phyloP scores from a whole-genome alignment of 2,888 invertebrate genomes.

The Eristalis arbustorum region DNA sequence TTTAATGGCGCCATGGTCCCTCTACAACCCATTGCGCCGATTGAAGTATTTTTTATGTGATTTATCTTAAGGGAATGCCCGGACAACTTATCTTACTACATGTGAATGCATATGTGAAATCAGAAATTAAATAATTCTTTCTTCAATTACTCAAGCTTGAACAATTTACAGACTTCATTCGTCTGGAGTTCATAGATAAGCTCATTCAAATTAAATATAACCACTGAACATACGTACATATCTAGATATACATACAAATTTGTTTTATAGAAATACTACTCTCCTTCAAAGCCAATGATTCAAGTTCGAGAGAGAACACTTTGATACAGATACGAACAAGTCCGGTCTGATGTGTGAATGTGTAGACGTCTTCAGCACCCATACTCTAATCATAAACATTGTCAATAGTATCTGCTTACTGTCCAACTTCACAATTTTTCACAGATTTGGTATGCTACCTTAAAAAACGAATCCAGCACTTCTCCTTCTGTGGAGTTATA shows the following conservation, averaged over 20 bases:
- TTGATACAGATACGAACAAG: not conserved
- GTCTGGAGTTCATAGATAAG: not conserved
- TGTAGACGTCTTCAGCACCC: not conserved
- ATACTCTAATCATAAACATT: constrained; percentile 30
- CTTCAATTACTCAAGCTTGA: not conserved
- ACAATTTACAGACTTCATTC: not conserved
- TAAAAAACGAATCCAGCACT: constrained; percentile 37
- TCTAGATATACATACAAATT: not conserved
- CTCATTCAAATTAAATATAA: not conserved
- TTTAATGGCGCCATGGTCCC: not conserved
- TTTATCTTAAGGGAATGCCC: not conserved
- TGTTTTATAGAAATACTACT: not conserved
- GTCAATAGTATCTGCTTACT: constrained; percentile 47
- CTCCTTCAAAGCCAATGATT: not conserved
- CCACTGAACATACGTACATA: not conserved
- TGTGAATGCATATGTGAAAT: not conserved
- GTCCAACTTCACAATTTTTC: constrained; percentile 38
- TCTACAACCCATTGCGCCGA: not conserved
- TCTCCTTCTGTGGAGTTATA: constrained; percentile 51
- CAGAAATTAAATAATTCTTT: not conserved
- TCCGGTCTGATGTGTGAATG: not conserved
- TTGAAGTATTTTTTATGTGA: not conserved
- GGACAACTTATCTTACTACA: not conserved
- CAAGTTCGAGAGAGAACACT: not conserved
- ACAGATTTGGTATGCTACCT: constrained; percentile 60